phyloP scores from a whole-genome alignment of 2,888 invertebrate species.

The Acanthosoma haemorrhoidale region DNA sequence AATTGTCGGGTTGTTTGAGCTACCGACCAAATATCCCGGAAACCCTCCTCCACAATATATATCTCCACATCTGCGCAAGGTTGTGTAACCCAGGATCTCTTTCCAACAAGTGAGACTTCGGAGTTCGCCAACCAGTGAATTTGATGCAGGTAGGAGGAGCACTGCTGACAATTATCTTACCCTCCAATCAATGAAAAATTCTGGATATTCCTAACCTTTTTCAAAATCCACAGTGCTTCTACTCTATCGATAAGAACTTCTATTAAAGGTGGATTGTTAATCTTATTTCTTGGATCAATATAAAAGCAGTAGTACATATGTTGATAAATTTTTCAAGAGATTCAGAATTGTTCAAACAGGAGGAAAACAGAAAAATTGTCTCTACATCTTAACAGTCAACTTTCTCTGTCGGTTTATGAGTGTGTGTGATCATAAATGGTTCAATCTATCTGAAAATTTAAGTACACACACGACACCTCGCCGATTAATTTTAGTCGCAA shows the following conservation, averaged over 20 bases:
- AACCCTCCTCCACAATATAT: conserved; percentile 82
- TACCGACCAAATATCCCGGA: conserved; percentile 78
- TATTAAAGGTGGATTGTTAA: no score
- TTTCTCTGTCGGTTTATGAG: no score
- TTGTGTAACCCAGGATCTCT: conserved; percentile 69
- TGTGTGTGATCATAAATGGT: no score
- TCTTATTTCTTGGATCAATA: no score
- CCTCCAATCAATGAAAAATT: conserved; percentile 67
- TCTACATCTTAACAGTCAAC: no score
- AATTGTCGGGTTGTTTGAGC: conserved; percentile 86
- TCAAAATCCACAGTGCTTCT: conserved; percentile 68
- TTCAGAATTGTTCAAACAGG: no score
- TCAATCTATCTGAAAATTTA: no score
- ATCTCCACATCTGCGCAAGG: conserved; percentile 55
- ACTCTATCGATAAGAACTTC: conserved; percentile 65
- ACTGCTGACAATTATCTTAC: conserved; percentile 39
- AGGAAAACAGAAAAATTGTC: no score
- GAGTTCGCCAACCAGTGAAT: conserved; percentile 58
- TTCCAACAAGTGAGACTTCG: conserved; percentile 76
- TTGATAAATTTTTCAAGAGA: no score
- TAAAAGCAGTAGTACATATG: no score
- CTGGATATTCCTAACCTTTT: conserved; percentile 69
- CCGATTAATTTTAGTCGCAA: no score
- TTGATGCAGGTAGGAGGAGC: neutral
- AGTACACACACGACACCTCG: no score